Conservation (phyloP, 2,113 vertebrate species). For the Gadus macrocephalus region DNA sequence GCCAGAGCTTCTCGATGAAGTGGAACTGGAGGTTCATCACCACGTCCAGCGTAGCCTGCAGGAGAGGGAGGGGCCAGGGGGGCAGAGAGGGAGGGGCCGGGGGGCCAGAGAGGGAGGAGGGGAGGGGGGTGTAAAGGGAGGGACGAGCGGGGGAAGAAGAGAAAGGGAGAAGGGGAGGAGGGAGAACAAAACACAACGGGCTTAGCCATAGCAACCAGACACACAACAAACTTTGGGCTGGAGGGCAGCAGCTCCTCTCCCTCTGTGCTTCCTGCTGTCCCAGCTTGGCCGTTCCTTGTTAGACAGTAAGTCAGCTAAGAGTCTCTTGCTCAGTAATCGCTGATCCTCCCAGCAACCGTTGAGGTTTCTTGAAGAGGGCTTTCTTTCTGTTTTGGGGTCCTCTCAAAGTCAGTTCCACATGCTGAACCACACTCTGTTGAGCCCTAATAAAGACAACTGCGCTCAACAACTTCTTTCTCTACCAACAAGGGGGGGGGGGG, state of each 20-base stretch:
- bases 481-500: not conserved
- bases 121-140: not conserved
- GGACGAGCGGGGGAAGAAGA: conserved; percentile 39
- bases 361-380: conserved; percentile 10
- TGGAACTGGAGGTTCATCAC: conserved; percentile 97
- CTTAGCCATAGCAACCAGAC: conserved; percentile 71
- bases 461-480: conserved; percentile 5
- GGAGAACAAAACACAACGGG: conserved; percentile 54
- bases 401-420: conserved; percentile 2
- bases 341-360: conserved; percentile 25
- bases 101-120: not conserved
- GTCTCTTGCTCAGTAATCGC: conserved; percentile 54
- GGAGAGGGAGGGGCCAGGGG: conserved; percentile 19
- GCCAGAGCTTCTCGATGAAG: conserved; percentile 96
- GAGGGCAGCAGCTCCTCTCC: conserved; percentile 41
- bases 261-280: too few relatives aligned
- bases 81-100: conserved; percentile 9
- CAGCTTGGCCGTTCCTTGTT: conserved; percentile 39
- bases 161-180: not conserved
- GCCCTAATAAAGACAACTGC: too few relatives aligned
- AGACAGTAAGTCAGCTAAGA: conserved; percentile 58
- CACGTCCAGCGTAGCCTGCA: conserved; percentile 90
- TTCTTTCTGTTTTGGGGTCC: not conserved
- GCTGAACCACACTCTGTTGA: not conserved
- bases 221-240: conserved; percentile 70